phyloP scores from a whole-genome alignment of 2,113 vertebrate genomes.

The Coreoperca whiteheadi region DNA sequence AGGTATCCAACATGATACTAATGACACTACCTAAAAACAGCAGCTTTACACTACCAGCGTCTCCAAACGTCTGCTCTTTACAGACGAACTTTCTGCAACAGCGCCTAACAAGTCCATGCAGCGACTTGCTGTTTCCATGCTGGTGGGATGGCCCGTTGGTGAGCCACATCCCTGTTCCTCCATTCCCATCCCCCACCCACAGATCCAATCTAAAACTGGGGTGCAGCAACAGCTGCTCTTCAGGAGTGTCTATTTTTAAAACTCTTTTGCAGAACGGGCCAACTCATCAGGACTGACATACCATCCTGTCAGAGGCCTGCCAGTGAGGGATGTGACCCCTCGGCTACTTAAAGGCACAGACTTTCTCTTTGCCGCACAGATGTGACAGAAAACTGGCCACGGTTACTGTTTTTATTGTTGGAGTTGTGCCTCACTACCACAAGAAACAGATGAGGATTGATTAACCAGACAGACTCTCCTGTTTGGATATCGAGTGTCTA shows the following conservation, averaged over 20 bases:
- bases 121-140: not conserved
- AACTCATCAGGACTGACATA: constrained; percentile 76
- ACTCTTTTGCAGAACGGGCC: constrained; percentile 74
- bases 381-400: not conserved
- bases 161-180: constrained; percentile 20
- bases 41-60: not conserved
- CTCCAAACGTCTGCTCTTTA: not conserved
- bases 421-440: not conserved
- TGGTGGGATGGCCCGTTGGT: constrained; percentile 27
- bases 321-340: constrained; percentile 46
- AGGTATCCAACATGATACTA: not conserved
- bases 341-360: constrained; percentile 61
- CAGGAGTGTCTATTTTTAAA: constrained; percentile 84
- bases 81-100: not conserved
- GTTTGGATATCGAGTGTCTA: not conserved
- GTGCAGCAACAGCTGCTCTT: constrained; percentile 82
- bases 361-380: constrained; percentile 15
- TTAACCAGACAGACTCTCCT: not conserved
- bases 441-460: not conserved
- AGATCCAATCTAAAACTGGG: constrained; percentile 60
- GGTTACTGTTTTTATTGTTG: no score
- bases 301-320: constrained; percentile 65
- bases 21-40: not conserved
- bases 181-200: constrained; percentile 40
- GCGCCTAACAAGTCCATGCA: not conserved